These are phyloP conservation scores for Temnothorax ravouxi DNA, from an alignment of 2,888 invertebrate genomes.

Conservation along the genomic window DNA sequence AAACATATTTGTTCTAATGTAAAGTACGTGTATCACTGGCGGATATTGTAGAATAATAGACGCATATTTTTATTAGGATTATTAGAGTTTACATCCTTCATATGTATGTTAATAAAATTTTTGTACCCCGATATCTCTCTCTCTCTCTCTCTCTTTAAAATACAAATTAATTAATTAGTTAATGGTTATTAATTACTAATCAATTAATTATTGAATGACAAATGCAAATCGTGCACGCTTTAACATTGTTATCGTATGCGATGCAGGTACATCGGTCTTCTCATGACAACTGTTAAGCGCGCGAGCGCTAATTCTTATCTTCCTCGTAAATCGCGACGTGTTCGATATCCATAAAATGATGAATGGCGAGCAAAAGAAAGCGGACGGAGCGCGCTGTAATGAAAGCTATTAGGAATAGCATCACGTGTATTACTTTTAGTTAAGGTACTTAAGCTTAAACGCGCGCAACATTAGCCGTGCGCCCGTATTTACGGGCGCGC, in stretches of 20 bases:
- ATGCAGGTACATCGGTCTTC: neutral
- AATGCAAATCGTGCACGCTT: neutral
- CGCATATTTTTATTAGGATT: neutral
- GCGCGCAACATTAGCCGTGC: conserved; percentile 13
- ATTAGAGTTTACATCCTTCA: neutral
- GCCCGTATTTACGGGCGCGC: neutral
- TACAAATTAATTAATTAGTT: neutral
- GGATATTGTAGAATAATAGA: neutral
- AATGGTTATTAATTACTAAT: neutral
- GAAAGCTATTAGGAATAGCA: neutral
- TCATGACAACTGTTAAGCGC: neutral
- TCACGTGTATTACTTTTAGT: conserved; percentile 35
- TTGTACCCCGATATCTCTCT: neutral
- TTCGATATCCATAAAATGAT: neutral
- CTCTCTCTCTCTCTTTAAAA: neutral
- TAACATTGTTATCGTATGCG: neutral
- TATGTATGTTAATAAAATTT: neutral
- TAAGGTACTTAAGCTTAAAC: conserved; percentile 39
- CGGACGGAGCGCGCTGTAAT: neutral
- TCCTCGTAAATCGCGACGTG: neutral
- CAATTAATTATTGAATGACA: neutral
- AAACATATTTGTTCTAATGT: neutral
- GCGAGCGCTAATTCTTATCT: neutral
- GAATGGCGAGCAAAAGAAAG: neutral
- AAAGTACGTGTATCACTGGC: neutral